Evolutionary conservation across 2,797 vertebrate species (phyloP).

Genomic region (Ceryle rudis): DNA sequence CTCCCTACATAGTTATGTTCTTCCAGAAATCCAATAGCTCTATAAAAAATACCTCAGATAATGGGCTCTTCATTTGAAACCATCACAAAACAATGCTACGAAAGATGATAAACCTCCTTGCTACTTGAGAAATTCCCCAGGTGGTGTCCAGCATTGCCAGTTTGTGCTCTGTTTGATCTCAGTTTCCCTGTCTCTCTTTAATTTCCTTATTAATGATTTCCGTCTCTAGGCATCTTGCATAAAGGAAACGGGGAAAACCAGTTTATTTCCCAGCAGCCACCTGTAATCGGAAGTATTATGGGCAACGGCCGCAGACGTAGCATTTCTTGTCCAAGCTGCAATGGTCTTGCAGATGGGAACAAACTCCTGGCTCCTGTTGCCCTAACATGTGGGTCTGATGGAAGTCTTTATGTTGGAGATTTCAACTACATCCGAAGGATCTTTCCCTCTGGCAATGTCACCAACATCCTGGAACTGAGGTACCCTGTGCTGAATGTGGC

Average conservation of each 20-base stretch:
- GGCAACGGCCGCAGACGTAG: slow-evolving; percentile 95
- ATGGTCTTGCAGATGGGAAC: slow-evolving; percentile 97
- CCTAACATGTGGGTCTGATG: slow-evolving; percentile 92
- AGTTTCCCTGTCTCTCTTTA: not conserved
- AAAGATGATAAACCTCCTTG: not conserved
- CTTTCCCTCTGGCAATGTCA: slow-evolving; percentile 96
- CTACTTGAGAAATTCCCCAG: not conserved
- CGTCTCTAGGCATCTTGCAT: slow-evolving; percentile 91
- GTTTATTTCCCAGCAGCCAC: slow-evolving; percentile 98
- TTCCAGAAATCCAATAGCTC: not conserved
- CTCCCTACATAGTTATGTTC: not conserved
- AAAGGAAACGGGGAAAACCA: slow-evolving; percentile 98
- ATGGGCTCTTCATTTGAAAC: not conserved
- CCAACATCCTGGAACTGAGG: slow-evolving; percentile 97
- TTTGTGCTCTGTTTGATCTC: not conserved
- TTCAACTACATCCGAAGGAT: slow-evolving; percentile 99
- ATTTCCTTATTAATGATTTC: not conserved
- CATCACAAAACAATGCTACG: not conserved
- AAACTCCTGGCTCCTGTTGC: slow-evolving; percentile 96
- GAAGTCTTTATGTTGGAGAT: slow-evolving; percentile 97
- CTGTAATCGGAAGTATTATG: slow-evolving; percentile 96
- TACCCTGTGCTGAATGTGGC: slow-evolving; percentile 66
- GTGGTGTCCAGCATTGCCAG: not conserved
- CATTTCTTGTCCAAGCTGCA: slow-evolving; percentile 98
- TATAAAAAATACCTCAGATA: not conserved